Percentiles rank a stretch among this genome's conserved stretches.
Conservation (phyloP, 1,140 invertebrate species). For the Papilio xuthus region DNA sequence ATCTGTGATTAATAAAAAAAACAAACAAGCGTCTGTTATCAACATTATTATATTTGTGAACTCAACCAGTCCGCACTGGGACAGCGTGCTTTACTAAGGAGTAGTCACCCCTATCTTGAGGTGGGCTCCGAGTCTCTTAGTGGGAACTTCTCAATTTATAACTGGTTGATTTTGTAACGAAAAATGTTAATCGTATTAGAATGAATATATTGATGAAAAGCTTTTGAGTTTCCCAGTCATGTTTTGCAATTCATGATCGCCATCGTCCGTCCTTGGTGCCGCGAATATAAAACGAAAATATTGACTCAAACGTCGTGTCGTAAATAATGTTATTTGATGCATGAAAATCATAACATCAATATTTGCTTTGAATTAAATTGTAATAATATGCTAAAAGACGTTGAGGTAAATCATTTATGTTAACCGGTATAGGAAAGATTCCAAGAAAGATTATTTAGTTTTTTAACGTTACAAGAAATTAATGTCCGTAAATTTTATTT, state of each 20-base stretch:
- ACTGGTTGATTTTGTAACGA: neutral
- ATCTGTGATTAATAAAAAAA: too few species aligned
- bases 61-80: too few species aligned
- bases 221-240: neutral
- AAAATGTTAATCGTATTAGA: neutral
- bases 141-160: neutral
- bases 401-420: slow-evolving; percentile 12
- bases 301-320: slow-evolving; percentile 17
- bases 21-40: too few species aligned
- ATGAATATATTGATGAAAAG: neutral
- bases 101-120: too few species aligned
- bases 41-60: neutral
- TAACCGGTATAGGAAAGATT: slow-evolving; percentile 3
- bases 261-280: slow-evolving; percentile 12
- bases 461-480: neutral
- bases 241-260: slow-evolving; percentile 16
- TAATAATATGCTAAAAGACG: slow-evolving; percentile 21
- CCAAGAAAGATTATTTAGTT: slow-evolving; percentile 9
- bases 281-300: slow-evolving; percentile 30
- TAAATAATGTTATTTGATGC: slow-evolving; percentile 33
- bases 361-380: slow-evolving; percentile 26
- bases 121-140: too few species aligned
- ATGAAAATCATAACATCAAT: slow-evolving; percentile 34
- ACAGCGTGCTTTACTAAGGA: too few species aligned
- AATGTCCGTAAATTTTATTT: slow-evolving; percentile 19